These are phyloP conservation scores for Diuraphis noxia DNA, from an alignment of 1,140 invertebrate species.

Conservation along the genomic window DNA sequence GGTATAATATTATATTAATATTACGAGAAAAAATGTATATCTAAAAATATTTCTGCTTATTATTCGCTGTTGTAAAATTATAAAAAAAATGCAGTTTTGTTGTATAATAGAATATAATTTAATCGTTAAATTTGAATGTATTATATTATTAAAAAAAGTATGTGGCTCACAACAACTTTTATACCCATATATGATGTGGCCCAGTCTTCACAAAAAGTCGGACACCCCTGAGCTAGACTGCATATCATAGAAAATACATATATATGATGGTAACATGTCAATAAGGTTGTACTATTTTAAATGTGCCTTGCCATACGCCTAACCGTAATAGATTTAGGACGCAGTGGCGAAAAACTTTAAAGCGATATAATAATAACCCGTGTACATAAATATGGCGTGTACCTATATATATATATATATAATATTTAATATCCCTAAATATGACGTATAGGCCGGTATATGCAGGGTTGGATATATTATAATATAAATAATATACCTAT, in stretches of 20 bases:
- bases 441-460: background rate
- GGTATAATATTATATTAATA: no score
- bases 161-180: no score
- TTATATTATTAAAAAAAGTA: no score
- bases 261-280: background rate
- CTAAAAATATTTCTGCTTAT: no score
- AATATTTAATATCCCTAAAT: background rate
- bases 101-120: no score
- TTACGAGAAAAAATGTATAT: no score
- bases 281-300: background rate
- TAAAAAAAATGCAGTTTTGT: no score
- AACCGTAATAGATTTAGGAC: background rate
- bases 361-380: background rate
- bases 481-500: background rate
- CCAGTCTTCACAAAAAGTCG: no score
- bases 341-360: background rate
- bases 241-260: background rate
- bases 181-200: no score
- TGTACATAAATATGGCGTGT: background rate
- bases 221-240: no score
- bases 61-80: no score
- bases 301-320: background rate
- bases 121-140: no score
- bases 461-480: background rate
- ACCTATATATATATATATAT: background rate